phyloP scores from a whole-genome alignment of 1,140 invertebrate genomes.

The Wasmannia auropunctata region DNA sequence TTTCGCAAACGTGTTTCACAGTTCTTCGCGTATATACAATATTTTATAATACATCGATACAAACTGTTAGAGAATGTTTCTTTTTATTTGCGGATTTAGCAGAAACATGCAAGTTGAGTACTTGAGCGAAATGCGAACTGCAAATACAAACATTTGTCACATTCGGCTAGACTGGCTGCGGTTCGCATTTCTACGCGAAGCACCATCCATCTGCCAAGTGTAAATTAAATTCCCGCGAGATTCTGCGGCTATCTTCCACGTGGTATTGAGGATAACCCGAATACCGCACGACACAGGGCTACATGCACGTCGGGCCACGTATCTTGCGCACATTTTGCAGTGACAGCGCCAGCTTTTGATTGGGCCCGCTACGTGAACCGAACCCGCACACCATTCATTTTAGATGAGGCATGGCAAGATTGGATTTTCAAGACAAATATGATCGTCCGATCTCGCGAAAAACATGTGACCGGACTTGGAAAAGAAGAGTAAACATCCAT shows the following conservation, averaged over 20 bases:
- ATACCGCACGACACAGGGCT: conserved; percentile 48
- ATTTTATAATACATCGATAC: background rate
- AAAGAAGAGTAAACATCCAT: background rate
- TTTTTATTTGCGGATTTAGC: background rate
- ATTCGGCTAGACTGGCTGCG: conserved; percentile 8
- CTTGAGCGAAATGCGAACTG: background rate
- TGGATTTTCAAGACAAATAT: conserved; percentile 13
- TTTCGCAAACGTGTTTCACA: too few relatives aligned
- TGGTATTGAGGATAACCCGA: conserved; percentile 43
- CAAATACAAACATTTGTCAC: conserved; percentile 34
- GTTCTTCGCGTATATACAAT: background rate
- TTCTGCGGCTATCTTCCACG: conserved; percentile 45
- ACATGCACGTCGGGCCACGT: conserved; percentile 40
- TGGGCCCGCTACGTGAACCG: conserved; percentile 36
- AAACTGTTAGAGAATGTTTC: background rate
- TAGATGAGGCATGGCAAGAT: conserved; percentile 53
- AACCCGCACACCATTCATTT: conserved; percentile 58
- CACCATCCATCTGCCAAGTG: conserved; percentile 24
- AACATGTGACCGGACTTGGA: background rate
- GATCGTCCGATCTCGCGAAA: too few relatives aligned
- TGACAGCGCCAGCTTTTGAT: conserved; percentile 27
- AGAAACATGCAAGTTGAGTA: too few relatives aligned
- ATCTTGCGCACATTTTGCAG: conserved; percentile 48
- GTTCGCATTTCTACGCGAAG: conserved; percentile 12
- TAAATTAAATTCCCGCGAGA: conserved; percentile 62